Evolutionary conservation across 2,113 vertebrate species (phyloP).

Genomic region (Coptodon rendalli): DNA sequence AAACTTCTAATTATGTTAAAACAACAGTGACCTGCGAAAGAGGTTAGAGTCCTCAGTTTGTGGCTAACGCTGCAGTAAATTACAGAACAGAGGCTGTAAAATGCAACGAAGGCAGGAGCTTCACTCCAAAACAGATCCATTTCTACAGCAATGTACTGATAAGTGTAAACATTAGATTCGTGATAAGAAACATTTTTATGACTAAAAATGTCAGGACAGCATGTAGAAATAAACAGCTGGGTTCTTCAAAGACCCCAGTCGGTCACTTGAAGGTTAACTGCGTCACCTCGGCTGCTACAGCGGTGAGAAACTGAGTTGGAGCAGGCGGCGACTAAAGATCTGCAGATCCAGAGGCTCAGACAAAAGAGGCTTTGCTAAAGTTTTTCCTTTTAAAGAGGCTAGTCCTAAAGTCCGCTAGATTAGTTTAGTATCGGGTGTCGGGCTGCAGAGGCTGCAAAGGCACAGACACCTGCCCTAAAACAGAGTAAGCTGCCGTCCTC

Average conservation of each 20-base stretch:
- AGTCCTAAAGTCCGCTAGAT: constrained; percentile 63
- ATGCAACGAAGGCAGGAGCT: background rate
- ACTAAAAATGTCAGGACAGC: background rate
- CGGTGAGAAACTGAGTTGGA: background rate
- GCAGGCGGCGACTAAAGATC: constrained; percentile 7
- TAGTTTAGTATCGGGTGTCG: constrained; percentile 68
- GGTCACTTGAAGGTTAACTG: background rate
- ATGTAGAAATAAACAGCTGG: background rate
- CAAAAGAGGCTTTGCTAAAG: constrained; percentile 61
- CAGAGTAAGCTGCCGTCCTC: constrained; percentile 18
- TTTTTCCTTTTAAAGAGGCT: constrained; percentile 55
- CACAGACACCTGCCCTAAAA: constrained; percentile 57
- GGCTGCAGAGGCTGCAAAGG: constrained; percentile 25
- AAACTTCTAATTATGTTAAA: constrained; percentile 69
- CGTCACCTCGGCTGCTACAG: background rate
- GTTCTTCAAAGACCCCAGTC: background rate
- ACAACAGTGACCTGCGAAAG: constrained; percentile 48
- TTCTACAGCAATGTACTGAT: background rate
- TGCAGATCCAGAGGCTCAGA: constrained; percentile 53
- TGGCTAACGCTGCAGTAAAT: background rate
- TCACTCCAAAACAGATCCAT: background rate
- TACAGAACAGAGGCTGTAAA: background rate
- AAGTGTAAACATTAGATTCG: background rate
- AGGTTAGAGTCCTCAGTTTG: constrained; percentile 33
- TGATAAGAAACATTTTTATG: background rate